Conservation (phyloP, 2,888 invertebrate genomes). For the Parnassius apollo region DNA sequence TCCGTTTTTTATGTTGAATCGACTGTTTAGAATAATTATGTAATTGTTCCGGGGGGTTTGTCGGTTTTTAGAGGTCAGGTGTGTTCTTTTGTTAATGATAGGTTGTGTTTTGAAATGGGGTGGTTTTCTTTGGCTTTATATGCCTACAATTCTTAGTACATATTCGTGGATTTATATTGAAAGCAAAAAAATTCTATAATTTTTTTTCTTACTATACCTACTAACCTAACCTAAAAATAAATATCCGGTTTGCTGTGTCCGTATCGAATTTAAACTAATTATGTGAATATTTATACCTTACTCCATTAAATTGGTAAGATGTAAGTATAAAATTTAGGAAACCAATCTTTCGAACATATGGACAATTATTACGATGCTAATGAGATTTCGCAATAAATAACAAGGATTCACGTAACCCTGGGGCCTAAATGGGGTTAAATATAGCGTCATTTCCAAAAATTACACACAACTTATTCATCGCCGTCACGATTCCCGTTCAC, state of each 20-base stretch:
- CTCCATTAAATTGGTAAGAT: neutral
- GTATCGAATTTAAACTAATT: neutral
- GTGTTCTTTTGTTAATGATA: constrained; percentile 36
- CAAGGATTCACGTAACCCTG: constrained; percentile 1
- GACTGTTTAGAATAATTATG: constrained; percentile 50
- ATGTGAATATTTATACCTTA: neutral
- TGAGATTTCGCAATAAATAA: constrained; percentile 1
- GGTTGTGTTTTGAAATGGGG: constrained; percentile 27
- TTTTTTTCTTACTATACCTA: no score
- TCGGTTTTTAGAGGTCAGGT: constrained; percentile 42
- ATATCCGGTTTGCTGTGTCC: no score
- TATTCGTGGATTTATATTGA: neutral
- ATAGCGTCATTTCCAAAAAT: constrained; percentile 33
- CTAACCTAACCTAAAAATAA: no score
- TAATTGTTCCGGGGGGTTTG: constrained; percentile 46
- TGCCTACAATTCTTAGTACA: constrained; percentile 1
- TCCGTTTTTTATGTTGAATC: constrained; percentile 46
- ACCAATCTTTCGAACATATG: constrained; percentile 10
- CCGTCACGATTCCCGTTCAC: constrained; percentile 47
- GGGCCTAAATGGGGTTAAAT: constrained; percentile 11
- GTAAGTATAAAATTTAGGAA: neutral
- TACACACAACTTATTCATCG: constrained; percentile 37
- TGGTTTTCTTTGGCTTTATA: constrained; percentile 19
- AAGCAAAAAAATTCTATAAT: no score
- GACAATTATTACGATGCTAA: constrained; percentile 12